These are phyloP conservation scores for Nomada fucata DNA, from an alignment of 2,888 invertebrate genomes.

Conservation along the genomic window DNA sequence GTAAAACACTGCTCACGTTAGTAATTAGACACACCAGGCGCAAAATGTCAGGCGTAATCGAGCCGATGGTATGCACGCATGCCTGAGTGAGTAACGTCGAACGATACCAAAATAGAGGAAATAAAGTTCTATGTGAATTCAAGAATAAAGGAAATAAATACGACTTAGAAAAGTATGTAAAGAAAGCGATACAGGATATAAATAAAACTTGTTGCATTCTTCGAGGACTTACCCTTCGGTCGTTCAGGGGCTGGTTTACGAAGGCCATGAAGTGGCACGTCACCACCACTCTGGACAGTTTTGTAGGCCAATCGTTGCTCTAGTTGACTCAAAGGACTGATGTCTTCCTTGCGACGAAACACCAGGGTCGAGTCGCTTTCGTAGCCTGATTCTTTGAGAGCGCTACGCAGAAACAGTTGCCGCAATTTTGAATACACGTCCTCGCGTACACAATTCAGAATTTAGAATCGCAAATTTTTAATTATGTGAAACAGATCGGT, in stretches of 20 bases:
- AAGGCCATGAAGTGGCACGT: conserved; percentile 96
- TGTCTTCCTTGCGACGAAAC: conserved; percentile 91
- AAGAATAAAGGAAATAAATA: not conserved
- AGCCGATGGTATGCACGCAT: conserved; percentile 30
- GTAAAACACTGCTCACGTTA: conserved; percentile 22
- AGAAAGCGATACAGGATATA: not conserved
- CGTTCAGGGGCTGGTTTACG: conserved; percentile 95
- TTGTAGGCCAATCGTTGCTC: conserved; percentile 94
- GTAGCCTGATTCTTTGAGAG: conserved; percentile 95
- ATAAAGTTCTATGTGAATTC: too few species aligned
- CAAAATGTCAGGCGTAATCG: conserved; percentile 13
- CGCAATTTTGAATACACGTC: not conserved
- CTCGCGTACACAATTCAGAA: too few species aligned
- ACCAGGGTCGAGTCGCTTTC: conserved; percentile 96
- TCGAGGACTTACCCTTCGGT: conserved; percentile 87
- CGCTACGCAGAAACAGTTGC: conserved; percentile 83
- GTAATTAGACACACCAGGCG: conserved; percentile 31
- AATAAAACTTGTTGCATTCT: not conserved
- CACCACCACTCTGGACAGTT: conserved; percentile 96
- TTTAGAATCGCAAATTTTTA: too few species aligned
- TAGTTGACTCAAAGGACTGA: conserved; percentile 90
- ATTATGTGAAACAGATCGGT: too few species aligned
- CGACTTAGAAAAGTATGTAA: not conserved
- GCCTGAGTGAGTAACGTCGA: conserved; percentile 30
- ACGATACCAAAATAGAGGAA: not conserved